Base-by-base conservation (phyloP, 2,797 vertebrate genomes). In the Acanthis flammea region DNA sequence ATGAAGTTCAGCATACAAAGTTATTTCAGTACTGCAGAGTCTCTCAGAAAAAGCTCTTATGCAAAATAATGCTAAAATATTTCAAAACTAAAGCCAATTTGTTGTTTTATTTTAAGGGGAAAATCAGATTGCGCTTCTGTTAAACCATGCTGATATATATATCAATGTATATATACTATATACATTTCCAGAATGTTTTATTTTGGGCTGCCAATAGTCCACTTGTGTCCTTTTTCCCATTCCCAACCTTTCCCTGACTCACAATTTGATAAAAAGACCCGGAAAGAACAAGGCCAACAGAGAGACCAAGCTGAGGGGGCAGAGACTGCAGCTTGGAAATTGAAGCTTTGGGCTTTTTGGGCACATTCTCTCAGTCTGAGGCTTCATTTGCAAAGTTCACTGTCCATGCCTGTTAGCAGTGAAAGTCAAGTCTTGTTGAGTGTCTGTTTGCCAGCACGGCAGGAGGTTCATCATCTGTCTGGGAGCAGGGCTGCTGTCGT, bases 381-480 rank as follows among this genome's bases (percentile, higher is more conserved):
- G 77, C 96, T 96, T 95, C 75, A 6, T 94, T 94, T 95, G 88
- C 87, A 73, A 90, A 96, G 96, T 96, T 96, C 89, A 42, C 4
- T 79, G 94, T 88, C 91, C 79, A 6, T 97, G 97, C 96, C 97
- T 95, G 91, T 96, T 86, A 96, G 97, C 97, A 51, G 65, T 87
- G 95, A 50, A 97, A 98, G 97, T 97, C 97, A 97, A 96, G 81
- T 97, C 96, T 79, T 75, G 94, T 97, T 88, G 94, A 96, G 95
- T 76, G 92, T 94, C 94, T 72, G 67, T 94, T 94, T 92, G 86
- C 94, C 72, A 94, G 93, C 92, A 15, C 94, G 90, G 95, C 87
- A 77, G 96, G 95, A 96, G 94, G 75, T 75, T 58, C 93, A 88
- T 97, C 95, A 79, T 82, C 94, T 88, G 77, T 95, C 97, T 96